Evolutionary conservation across 2,797 vertebrate genomes (phyloP).

Genomic region (Hyperoplus immaculatus): DNA sequence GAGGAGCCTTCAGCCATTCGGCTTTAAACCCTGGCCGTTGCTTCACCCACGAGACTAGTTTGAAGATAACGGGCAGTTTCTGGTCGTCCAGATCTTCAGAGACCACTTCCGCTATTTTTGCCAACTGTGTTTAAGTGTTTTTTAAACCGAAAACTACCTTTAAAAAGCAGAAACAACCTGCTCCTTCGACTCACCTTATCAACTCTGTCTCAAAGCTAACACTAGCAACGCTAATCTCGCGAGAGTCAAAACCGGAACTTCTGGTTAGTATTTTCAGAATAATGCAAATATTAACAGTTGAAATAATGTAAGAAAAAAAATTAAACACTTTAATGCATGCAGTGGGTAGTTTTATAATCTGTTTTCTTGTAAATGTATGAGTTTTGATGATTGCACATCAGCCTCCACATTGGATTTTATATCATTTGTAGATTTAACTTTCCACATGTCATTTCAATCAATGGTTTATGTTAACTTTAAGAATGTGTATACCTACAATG

Average conservation of each 20-base stretch:
- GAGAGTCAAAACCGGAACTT: constrained; percentile 16
- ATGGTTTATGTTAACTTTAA: too few relatives aligned
- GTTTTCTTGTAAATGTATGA: too few relatives aligned
- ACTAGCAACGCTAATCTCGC: background rate
- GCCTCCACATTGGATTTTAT: too few relatives aligned
- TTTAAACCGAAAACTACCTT: background rate
- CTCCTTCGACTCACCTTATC: background rate
- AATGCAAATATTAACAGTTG: constrained; percentile 10
- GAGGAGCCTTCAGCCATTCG: constrained; percentile 85
- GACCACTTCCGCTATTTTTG: background rate
- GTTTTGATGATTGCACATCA: too few relatives aligned
- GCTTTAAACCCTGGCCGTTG: constrained; percentile 16
- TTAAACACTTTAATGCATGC: too few relatives aligned
- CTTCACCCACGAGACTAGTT: constrained; percentile 39
- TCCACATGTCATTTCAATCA: too few relatives aligned
- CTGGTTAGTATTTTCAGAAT: constrained; percentile 43
- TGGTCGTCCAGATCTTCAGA: background rate
- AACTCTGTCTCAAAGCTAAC: constrained; percentile 49
- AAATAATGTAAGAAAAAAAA: too few relatives aligned
- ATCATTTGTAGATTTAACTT: too few relatives aligned
- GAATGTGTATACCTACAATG: too few relatives aligned
- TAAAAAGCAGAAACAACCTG: background rate
- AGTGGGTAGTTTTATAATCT: too few relatives aligned
- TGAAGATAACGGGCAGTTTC: constrained; percentile 16
- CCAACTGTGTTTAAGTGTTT: background rate